phyloP scores from a whole-genome alignment of 2,113 vertebrate species.

The Antechinus stuartii region DNA sequence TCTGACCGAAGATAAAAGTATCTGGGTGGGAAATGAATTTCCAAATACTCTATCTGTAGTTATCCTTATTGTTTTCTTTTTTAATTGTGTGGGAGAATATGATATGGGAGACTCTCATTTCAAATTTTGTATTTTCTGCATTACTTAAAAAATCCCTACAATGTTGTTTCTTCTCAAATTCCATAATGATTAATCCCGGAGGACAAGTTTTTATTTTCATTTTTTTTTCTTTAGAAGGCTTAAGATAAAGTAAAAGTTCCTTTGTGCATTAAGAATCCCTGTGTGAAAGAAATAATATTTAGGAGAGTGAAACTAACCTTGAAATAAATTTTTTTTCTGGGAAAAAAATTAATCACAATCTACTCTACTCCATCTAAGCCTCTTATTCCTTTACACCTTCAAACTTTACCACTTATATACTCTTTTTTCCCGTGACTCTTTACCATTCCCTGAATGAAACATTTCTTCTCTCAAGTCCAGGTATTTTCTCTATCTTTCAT shows the following conservation, averaged over 20 bases:
- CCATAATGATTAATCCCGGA: neutral
- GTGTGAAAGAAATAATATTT: slow-evolving; percentile 57
- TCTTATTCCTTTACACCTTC: neutral
- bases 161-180: slow-evolving; percentile 14
- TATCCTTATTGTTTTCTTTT: neutral
- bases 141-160: neutral
- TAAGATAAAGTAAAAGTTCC: slow-evolving; percentile 40
- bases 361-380: neutral
- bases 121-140: neutral
- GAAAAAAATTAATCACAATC: neutral
- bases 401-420: fast-evolving
- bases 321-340: slow-evolving; percentile 16
- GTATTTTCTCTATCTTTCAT: neutral
- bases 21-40: slow-evolving; percentile 35
- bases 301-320: slow-evolving; percentile 49
- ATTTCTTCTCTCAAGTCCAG: neutral
- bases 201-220: neutral
- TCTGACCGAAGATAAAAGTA: slow-evolving; percentile 10
- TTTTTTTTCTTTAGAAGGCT: slow-evolving; percentile 15
- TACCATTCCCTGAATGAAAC: neutral
- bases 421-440: neutral
- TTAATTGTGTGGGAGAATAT: neutral
- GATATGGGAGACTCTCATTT: slow-evolving; percentile 34
- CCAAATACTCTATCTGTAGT: neutral
- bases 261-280: slow-evolving; percentile 46